Evolutionary conservation across 2,113 vertebrate species (phyloP).

Genomic region (Rousettus leschenaultii): DNA sequence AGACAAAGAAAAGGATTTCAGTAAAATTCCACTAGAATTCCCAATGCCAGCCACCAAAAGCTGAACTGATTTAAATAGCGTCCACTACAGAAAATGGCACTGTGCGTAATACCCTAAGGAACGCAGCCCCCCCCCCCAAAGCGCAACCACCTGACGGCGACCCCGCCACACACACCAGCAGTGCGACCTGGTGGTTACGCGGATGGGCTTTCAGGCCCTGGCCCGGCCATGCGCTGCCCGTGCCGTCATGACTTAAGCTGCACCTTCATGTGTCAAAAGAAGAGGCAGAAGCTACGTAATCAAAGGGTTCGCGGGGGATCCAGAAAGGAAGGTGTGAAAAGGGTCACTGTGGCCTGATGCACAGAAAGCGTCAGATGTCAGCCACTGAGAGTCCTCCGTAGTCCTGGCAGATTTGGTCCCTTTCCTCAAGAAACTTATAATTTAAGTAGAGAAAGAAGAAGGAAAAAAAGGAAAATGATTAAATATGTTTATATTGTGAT

Average conservation of each 20-base stretch:
- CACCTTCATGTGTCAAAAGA: neutral
- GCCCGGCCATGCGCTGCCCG: fast-evolving
- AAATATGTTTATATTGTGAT: neutral
- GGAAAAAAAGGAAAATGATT: too few relatives aligned
- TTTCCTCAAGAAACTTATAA: neutral
- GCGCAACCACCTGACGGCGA: fast-evolving
- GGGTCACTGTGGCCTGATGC: fast-evolving
- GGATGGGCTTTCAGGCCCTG: too few relatives aligned
- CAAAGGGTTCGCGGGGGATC: neutral
- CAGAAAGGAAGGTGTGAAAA: neutral
- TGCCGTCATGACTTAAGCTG: fast-evolving
- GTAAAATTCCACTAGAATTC: neutral
- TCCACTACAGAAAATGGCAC: neutral
- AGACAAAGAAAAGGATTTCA: neutral
- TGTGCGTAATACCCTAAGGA: neutral
- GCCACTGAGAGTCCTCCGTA: neutral
- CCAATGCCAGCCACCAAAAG: neutral
- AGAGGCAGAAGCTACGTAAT: neutral
- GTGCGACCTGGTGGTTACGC: fast-evolving
- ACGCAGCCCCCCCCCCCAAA: neutral
- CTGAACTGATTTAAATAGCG: neutral
- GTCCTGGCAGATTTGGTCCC: neutral
- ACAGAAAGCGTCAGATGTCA: neutral
- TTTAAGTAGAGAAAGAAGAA: neutral
- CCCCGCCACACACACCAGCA: neutral